phyloP scores from a whole-genome alignment of 2,888 invertebrate species.

The Eupithecia subumbrata region DNA sequence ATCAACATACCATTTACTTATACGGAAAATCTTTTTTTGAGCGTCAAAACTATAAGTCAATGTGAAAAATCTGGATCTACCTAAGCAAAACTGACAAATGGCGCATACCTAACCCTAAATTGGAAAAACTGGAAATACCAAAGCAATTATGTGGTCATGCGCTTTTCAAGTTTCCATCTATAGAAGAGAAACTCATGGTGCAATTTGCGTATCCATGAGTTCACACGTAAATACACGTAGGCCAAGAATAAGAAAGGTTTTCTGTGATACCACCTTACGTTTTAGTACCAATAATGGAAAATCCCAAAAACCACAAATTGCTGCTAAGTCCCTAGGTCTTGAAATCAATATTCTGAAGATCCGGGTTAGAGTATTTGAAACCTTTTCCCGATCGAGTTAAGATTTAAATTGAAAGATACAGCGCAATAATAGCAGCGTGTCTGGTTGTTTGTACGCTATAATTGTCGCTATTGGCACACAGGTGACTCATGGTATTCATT shows the following conservation, averaged over 20 bases:
- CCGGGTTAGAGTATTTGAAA: constrained; percentile 13
- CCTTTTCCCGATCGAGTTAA: constrained; percentile 11
- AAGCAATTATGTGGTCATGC: constrained; percentile 11
- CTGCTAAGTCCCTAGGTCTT: constrained; percentile 13
- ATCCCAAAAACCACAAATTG: constrained; percentile 18
- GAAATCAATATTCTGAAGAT: constrained; percentile 17
- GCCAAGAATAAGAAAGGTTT: constrained; percentile 7
- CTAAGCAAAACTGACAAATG: constrained; percentile 5
- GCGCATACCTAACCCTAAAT: constrained; percentile 6
- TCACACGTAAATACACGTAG: neutral
- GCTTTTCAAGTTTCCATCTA: constrained; percentile 22
- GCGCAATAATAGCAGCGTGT: neutral
- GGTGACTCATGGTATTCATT: constrained; percentile 47
- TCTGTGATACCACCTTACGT: constrained; percentile 11
- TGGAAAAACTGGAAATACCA: constrained; percentile 11
- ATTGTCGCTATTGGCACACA: constrained; percentile 41
- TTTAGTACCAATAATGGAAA: constrained; percentile 12
- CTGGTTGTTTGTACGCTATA: constrained; percentile 25
- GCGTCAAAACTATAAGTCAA: neutral
- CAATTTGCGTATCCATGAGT: constrained; percentile 7
- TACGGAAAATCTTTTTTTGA: neutral
- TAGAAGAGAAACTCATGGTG: constrained; percentile 20
- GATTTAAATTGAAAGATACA: constrained; percentile 5
- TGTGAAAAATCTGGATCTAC: neutral
- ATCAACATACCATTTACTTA: too few species aligned